phyloP scores from a whole-genome alignment of 2,113 vertebrate genomes.

The Perognathus longimembris region DNA sequence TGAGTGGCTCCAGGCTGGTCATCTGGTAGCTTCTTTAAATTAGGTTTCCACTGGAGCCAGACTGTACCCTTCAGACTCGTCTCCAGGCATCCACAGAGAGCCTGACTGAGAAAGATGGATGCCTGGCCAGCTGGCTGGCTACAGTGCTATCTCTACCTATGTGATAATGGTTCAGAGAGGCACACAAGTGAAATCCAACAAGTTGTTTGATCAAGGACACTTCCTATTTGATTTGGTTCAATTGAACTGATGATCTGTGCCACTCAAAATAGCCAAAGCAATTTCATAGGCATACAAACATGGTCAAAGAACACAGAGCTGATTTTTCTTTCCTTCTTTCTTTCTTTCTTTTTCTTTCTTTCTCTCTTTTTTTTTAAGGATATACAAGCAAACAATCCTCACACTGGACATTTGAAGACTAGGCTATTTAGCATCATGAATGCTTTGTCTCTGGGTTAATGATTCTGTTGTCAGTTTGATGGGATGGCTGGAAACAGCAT shows the following conservation, averaged over 20 bases:
- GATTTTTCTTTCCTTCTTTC: background rate
- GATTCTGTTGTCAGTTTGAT: constrained; percentile 37
- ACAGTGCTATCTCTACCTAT: background rate
- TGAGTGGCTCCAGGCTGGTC: background rate
- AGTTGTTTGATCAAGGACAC: background rate
- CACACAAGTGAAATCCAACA: background rate
- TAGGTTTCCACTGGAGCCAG: constrained; percentile 44
- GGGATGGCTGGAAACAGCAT: background rate
- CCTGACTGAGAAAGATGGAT: background rate
- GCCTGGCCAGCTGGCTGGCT: background rate
- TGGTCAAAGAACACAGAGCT: background rate
- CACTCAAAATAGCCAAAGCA: background rate
- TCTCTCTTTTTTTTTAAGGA: background rate
- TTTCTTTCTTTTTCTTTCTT: too few relatives aligned
- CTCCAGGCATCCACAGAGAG: background rate
- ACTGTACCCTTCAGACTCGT: background rate
- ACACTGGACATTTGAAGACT: background rate
- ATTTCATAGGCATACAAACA: background rate
- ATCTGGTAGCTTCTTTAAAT: constrained; percentile 48
- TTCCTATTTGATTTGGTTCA: constrained; percentile 31
- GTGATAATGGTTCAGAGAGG: background rate
- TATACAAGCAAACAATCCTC: background rate
- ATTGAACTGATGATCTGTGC: background rate
- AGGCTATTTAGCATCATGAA: background rate
- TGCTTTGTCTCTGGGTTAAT: background rate